phyloP scores from a whole-genome alignment of 2,797 vertebrate genomes.

The Microctenopoma steveboyesi region DNA sequence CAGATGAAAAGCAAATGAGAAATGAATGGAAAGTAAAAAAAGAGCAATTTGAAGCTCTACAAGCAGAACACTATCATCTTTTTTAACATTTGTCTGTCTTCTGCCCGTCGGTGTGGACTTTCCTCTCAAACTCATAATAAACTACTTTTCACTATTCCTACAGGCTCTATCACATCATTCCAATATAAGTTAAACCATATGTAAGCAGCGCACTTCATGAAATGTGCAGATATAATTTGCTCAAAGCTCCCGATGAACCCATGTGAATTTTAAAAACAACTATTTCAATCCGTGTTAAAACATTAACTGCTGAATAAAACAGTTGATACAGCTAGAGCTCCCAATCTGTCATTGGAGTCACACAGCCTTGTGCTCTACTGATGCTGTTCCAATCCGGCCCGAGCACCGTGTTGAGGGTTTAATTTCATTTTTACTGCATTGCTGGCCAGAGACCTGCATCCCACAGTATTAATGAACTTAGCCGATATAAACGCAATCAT shows the following conservation, averaged over 20 bases:
- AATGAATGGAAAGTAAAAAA: conserved; percentile 33
- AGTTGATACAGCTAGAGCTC: conserved; percentile 21
- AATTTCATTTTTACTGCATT: conserved; percentile 79
- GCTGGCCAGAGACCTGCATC: conserved; percentile 72
- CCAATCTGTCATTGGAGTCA: conserved; percentile 41
- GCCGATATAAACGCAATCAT: conserved; percentile 80
- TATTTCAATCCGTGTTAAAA: conserved; percentile 39
- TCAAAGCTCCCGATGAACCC: conserved; percentile 36
- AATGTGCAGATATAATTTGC: conserved; percentile 31
- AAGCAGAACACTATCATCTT: conserved; percentile 18
- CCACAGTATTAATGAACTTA: conserved; percentile 80
- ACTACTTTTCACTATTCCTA: conserved; percentile 42
- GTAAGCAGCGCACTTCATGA: conserved; percentile 30
- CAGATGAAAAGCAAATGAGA: conserved; percentile 20
- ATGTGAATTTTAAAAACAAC: conserved; percentile 42
- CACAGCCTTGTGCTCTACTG: conserved; percentile 47
- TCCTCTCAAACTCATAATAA: conserved; percentile 47
- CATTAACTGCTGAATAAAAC: conserved; percentile 29
- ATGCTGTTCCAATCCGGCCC: conserved; percentile 41
- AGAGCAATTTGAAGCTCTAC: conserved; percentile 31
- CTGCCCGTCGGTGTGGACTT: conserved; percentile 41
- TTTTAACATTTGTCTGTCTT: conserved; percentile 43
- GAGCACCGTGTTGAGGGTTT: conserved; percentile 58
- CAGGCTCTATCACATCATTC: conserved; percentile 32
- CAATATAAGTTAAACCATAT: conserved; percentile 53